A percentile compares a stretch with the other conserved stretches of the same genome.
phyloP scores from a whole-genome alignment of 2,797 vertebrate species.

The Acanthopagrus latus region DNA sequence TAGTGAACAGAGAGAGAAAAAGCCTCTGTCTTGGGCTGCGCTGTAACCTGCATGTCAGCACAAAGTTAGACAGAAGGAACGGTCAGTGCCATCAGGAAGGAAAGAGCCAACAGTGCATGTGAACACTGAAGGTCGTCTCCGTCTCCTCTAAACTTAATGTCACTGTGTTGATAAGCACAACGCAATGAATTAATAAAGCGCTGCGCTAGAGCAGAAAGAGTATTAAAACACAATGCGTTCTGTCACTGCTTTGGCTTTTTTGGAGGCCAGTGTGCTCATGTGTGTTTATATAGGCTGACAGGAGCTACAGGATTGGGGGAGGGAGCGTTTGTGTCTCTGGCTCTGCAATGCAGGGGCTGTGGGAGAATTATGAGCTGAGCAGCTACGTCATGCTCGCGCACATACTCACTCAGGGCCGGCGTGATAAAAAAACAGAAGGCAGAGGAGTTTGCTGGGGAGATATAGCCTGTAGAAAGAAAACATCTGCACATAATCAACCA shows the following conservation, averaged over 20 bases:
- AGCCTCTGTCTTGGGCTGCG: conserved; percentile 9
- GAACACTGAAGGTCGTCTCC: conserved; percentile 49
- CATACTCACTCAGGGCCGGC: conserved; percentile 45
- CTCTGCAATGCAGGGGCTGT: conserved; percentile 85
- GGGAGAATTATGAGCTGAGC: conserved; percentile 78
- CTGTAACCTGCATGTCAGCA: conserved; percentile 38
- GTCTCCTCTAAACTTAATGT: conserved; percentile 10
- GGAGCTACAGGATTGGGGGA: conserved; percentile 58
- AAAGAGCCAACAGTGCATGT: conserved; percentile 21
- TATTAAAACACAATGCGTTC: neutral
- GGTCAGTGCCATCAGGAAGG: conserved; percentile 29
- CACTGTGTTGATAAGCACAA: conserved; percentile 14
- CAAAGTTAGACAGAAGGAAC: conserved; percentile 32
- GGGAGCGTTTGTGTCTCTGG: conserved; percentile 68
- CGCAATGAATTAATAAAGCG: neutral
- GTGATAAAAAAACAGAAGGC: conserved; percentile 48
- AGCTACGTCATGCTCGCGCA: conserved; percentile 70
- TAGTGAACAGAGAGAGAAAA: conserved; percentile 36
- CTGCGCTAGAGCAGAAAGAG: conserved; percentile 1
- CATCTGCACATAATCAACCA: conserved; percentile 7
- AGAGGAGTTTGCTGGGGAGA: conserved; percentile 12
- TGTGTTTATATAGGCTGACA: conserved; percentile 61
- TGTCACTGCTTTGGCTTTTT: neutral
- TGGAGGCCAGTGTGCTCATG: conserved; percentile 17
- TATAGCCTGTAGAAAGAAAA: conserved; percentile 8